Evolutionary conservation across 2,888 invertebrate genomes (phyloP).

Genomic region (Drosophila incognita): DNA sequence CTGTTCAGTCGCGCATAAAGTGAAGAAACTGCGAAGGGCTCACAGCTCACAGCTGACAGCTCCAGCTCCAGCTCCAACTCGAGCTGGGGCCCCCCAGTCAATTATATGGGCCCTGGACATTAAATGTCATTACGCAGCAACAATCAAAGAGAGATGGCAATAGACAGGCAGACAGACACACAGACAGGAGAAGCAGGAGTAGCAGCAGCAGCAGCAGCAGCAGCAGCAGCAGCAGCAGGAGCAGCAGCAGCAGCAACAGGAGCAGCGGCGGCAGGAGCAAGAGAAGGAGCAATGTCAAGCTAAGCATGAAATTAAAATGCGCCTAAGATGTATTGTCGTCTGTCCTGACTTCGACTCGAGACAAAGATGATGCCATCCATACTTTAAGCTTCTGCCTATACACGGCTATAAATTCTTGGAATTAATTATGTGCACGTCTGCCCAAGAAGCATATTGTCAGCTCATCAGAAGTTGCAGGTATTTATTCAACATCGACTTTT

Average conservation of each 20-base stretch:
- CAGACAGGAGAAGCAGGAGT: neutral
- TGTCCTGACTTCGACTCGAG: conserved; percentile 55
- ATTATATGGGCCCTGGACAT: conserved; percentile 74
- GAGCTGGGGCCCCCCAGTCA: conserved; percentile 47
- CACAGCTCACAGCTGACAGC: conserved; percentile 4
- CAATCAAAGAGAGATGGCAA: conserved; percentile 63
- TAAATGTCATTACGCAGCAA: conserved; percentile 81
- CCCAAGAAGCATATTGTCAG: too few species aligned
- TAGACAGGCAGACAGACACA: conserved; percentile 13
- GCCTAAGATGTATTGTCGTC: conserved; percentile 81
- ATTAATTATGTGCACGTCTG: neutral
- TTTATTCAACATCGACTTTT: neutral
- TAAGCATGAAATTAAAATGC: conserved; percentile 84
- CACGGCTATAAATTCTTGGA: conserved; percentile 5
- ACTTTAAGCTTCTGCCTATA: conserved; percentile 10
- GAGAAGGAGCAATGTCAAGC: conserved; percentile 53
- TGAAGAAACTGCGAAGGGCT: conserved; percentile 44
- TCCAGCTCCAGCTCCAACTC: neutral
- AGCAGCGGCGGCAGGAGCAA: neutral
- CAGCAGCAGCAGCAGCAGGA: neutral
- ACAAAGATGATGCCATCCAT: conserved; percentile 50
- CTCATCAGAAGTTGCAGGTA: neutral
- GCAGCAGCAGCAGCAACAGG: too few species aligned
- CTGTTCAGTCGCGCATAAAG: conserved; percentile 75
- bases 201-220: neutral